Percentiles rank a stretch among this genome's conserved stretches.
Conservation (phyloP, 2,888 invertebrate genomes). For the Crematogaster levior region DNA sequence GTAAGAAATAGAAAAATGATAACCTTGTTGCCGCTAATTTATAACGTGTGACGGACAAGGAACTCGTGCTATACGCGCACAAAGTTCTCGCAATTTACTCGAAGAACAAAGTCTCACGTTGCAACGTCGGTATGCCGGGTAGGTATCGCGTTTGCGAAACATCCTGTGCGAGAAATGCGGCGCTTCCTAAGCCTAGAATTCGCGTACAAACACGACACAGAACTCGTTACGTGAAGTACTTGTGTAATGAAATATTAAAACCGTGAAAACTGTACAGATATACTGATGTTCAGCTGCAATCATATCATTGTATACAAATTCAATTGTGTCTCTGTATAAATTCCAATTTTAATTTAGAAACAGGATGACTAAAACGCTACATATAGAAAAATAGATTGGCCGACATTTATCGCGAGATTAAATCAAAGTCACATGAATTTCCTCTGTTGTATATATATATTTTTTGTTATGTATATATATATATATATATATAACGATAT, state of each 20-base stretch:
- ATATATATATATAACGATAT: too few species aligned
- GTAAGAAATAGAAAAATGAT: conserved; percentile 47
- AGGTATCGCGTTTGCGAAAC: conserved; percentile 36
- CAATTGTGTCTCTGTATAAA: background rate
- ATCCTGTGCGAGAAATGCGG: conserved; percentile 7
- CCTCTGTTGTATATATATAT: background rate
- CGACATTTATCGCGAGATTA: background rate
- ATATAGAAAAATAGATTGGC: background rate
- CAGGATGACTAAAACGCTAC: background rate
- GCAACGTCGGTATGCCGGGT: background rate
- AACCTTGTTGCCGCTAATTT: conserved; percentile 45
- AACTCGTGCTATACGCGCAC: conserved; percentile 33
- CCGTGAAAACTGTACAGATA: background rate
- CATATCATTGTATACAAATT: background rate
- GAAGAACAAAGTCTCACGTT: conserved; percentile 17
- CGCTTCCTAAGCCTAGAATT: background rate
- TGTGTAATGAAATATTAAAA: background rate
- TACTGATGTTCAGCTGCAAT: background rate
- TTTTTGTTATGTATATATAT: too few species aligned
- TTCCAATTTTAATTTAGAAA: background rate
- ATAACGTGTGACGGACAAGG: conserved; percentile 48
- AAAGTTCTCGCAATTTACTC: conserved; percentile 17
- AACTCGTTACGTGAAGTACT: background rate
- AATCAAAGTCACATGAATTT: background rate
- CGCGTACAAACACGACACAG: background rate